Evolutionary conservation across 2,113 vertebrate genomes (phyloP).

Genomic region (Columbina picui): DNA sequence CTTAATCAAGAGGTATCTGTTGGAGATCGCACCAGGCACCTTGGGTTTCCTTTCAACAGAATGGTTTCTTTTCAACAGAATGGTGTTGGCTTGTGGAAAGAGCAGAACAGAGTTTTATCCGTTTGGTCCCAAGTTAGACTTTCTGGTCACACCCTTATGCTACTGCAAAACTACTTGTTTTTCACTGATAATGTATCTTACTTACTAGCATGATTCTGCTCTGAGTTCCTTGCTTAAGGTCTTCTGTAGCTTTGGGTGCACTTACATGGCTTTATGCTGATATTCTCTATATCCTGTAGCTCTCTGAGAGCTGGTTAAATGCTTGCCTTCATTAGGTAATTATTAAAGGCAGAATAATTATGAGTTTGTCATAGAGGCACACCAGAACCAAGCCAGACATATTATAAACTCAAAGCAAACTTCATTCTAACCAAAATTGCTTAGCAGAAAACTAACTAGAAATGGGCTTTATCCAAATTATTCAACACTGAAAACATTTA

Average conservation of each 20-base stretch:
- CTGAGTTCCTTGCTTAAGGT: neutral
- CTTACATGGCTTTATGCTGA: neutral
- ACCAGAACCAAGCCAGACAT: too few species aligned
- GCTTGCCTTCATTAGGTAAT: neutral
- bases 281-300: rapidly evolving
- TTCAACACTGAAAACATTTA: too few species aligned
- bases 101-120: neutral
- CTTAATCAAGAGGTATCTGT: neutral
- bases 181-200: neutral
- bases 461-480: too few species aligned
- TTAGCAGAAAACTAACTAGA: too few species aligned
- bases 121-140: neutral
- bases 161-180: neutral
- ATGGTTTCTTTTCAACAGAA: neutral
- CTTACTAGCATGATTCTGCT: rapidly evolving
- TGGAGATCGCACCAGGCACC: neutral
- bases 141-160: neutral
- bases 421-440: too few species aligned
- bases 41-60: neutral
- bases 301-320: neutral
- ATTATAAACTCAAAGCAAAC: too few species aligned
- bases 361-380: neutral
- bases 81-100: neutral
- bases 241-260: neutral
- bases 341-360: neutral